Percentiles rank a stretch among this genome's conserved stretches.
Conservation (phyloP, 2,888 invertebrate genomes). For the Mactromeris polynyma region DNA sequence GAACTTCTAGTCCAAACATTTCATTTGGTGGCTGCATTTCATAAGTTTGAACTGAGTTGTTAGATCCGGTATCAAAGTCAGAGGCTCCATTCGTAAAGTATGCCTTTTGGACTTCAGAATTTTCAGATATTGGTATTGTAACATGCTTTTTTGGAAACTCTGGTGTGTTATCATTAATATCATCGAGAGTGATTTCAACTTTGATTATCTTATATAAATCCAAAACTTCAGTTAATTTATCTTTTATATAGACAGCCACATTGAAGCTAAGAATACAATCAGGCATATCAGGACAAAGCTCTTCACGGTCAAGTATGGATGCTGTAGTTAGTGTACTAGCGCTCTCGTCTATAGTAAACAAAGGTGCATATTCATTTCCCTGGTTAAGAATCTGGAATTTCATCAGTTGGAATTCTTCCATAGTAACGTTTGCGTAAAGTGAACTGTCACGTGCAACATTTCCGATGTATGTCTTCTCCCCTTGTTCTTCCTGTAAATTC, state of each 20-base stretch:
- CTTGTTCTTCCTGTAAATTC: slow-evolving; percentile 69
- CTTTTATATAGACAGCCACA: slow-evolving; percentile 78
- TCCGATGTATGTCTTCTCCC: slow-evolving; percentile 90
- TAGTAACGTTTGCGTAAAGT: slow-evolving; percentile 72
- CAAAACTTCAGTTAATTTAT: slow-evolving; percentile 62
- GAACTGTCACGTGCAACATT: slow-evolving; percentile 79
- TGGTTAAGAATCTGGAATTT: slow-evolving; percentile 76
- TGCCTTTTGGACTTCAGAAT: slow-evolving; percentile 70
- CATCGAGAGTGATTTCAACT: slow-evolving; percentile 73
- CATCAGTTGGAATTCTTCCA: slow-evolving; percentile 73
- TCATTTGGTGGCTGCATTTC: slow-evolving; percentile 75
- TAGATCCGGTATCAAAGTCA: slow-evolving; percentile 76
- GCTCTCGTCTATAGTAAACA: slow-evolving; percentile 78
- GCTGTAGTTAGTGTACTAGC: slow-evolving; percentile 78
- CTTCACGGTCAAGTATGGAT: slow-evolving; percentile 78
- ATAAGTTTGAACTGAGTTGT: slow-evolving; percentile 79
- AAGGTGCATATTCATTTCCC: slow-evolving; percentile 74
- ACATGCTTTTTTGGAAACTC: slow-evolving; percentile 73
- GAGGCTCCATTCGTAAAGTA: slow-evolving; percentile 77
- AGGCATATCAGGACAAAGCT: slow-evolving; percentile 72
- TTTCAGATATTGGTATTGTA: slow-evolving; percentile 76
- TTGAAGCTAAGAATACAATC: slow-evolving; percentile 77
- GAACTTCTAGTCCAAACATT: slow-evolving; percentile 78
- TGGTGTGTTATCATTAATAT: slow-evolving; percentile 81
- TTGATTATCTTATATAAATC: slow-evolving; percentile 78